These are phyloP conservation scores for Buathra laborator DNA, from an alignment of 2,888 invertebrate genomes.

Conservation along the genomic window DNA sequence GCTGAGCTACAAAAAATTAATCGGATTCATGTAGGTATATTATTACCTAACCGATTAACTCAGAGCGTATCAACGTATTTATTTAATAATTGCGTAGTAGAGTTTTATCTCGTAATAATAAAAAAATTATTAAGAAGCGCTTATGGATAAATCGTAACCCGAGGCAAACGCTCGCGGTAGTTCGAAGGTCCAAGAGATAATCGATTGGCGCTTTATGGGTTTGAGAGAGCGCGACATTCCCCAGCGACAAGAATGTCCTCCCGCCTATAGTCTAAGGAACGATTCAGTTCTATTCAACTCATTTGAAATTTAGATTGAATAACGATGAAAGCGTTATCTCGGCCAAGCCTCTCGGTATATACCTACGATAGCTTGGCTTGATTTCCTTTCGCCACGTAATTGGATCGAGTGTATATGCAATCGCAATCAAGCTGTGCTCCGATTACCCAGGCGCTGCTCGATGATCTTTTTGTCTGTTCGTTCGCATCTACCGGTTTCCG, in stretches of 20 bases:
- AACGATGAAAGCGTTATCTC: constrained; percentile 60
- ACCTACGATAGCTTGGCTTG: not conserved
- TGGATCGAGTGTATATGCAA: constrained; percentile 56
- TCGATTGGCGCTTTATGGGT: not conserved
- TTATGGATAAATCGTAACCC: not conserved
- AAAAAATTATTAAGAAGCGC: not conserved
- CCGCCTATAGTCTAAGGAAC: not conserved
- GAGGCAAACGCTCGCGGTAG: not conserved
- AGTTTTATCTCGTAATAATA: no score
- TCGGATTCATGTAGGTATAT: not conserved
- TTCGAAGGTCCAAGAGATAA: not conserved
- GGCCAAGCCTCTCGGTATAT: constrained; percentile 10
- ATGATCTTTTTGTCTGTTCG: constrained; percentile 30
- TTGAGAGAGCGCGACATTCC: constrained; percentile 34
- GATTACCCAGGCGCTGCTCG: constrained; percentile 49
- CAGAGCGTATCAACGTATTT: not conserved
- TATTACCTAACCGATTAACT: not conserved
- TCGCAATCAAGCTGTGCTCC: constrained; percentile 58
- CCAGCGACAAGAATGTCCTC: constrained; percentile 18
- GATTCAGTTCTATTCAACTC: constrained; percentile 21
- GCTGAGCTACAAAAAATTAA: not conserved
- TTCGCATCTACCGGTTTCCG: constrained; percentile 13
- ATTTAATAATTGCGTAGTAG: no score
- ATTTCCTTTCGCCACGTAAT: constrained; percentile 49
- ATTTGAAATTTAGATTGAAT: constrained; percentile 64